These are phyloP conservation scores for Hoplodrina ambigua DNA, from an alignment of 2,888 invertebrate genomes.

Conservation along the genomic window DNA sequence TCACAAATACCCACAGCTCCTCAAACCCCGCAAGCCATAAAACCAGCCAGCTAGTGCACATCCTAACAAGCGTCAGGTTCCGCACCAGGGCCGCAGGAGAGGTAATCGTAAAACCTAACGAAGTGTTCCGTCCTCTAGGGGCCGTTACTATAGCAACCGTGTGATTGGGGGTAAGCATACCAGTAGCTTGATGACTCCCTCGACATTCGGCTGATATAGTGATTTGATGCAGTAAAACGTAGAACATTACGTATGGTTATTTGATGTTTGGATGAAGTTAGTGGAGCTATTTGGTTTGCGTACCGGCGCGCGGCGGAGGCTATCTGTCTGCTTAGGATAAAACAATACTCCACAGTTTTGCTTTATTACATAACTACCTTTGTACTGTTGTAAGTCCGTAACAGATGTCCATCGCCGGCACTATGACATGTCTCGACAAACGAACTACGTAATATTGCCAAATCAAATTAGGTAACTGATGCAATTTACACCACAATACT, in stretches of 20 bases:
- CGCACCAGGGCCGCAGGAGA: conserved; percentile 10
- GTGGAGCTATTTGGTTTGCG: not conserved
- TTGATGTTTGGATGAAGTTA: not conserved
- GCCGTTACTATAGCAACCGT: conserved; percentile 18
- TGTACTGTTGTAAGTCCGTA: not conserved
- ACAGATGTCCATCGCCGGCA: conserved; percentile 11
- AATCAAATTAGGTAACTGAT: conserved; percentile 19
- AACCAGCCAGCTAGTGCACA: conserved; percentile 5
- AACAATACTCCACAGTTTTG: not conserved
- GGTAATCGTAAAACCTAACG: conserved; percentile 47
- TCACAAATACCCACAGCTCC: conserved; percentile 1
- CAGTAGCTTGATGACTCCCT: conserved; percentile 12
- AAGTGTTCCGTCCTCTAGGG: conserved; percentile 37
- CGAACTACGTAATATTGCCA: conserved; percentile 10
- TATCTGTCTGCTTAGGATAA: not conserved
- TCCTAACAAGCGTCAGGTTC: conserved; percentile 50
- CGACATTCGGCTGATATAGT: not conserved
- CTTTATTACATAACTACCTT: not conserved
- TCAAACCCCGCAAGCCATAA: not conserved
- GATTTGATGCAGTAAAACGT: not conserved
- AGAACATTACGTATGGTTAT: not conserved
- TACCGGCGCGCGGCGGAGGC: no score
- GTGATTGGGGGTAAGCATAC: not conserved
- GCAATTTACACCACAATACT: conserved; percentile 38
- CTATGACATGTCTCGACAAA: conserved; percentile 12